Conservation (phyloP, 2,888 invertebrate genomes). For the Drymonia ruficornis region DNA sequence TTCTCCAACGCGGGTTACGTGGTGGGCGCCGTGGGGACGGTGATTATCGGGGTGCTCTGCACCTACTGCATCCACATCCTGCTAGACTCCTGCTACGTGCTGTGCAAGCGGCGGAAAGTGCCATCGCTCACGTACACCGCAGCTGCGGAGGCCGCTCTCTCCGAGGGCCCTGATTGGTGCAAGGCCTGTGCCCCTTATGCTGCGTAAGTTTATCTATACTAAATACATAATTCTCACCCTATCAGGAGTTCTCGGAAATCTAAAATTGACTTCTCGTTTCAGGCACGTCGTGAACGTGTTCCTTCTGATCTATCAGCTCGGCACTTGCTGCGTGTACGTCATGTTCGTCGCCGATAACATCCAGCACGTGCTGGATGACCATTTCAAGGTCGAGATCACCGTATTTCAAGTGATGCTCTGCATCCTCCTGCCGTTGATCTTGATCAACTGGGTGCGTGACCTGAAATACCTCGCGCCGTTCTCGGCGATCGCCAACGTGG, state of each 20-base stretch:
- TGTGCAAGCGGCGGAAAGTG: constrained; percentile 84
- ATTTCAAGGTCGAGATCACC: constrained; percentile 77
- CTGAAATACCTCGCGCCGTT: constrained; percentile 95
- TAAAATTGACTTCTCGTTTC: constrained; percentile 11
- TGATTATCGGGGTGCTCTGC: constrained; percentile 94
- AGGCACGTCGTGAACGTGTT: constrained; percentile 89
- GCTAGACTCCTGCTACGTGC: constrained; percentile 87
- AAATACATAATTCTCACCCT: no score
- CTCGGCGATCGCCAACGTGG: constrained; percentile 94
- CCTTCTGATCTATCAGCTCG: constrained; percentile 95
- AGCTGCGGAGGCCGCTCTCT: constrained; percentile 91
- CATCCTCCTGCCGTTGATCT: constrained; percentile 89
- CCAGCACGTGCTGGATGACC: constrained; percentile 86
- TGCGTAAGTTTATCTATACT: constrained; percentile 82
- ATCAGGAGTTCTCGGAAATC: not conserved
- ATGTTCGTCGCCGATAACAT: constrained; percentile 96
- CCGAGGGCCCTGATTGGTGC: constrained; percentile 89
- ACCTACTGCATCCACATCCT: constrained; percentile 97
- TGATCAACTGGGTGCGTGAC: constrained; percentile 93
- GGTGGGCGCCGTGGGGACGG: constrained; percentile 91
- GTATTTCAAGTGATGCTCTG: constrained; percentile 89
- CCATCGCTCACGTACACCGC: constrained; percentile 92
- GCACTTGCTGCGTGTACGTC: constrained; percentile 98
- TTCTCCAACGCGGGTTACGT: constrained; percentile 93
- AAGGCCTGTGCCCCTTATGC: constrained; percentile 87